Evolutionary conservation across 1,140 invertebrate species (phyloP).

Genomic region (Bombus consobrinus): DNA sequence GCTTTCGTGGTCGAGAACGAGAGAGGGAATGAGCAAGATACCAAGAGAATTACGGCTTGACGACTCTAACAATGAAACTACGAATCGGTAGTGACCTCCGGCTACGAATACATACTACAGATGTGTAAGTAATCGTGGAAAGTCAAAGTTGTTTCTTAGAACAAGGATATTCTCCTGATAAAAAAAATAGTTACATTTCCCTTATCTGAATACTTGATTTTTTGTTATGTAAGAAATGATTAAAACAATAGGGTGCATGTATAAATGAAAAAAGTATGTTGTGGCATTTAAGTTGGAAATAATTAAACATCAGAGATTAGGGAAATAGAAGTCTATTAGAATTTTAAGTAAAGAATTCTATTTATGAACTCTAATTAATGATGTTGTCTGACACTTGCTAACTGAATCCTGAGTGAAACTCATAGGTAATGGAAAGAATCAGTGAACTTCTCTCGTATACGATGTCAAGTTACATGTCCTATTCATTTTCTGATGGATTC

Average conservation of each 20-base stretch:
- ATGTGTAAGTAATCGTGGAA: background rate
- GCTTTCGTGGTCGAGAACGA: too few species aligned
- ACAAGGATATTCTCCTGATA: background rate
- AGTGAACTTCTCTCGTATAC: background rate
- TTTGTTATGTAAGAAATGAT: background rate
- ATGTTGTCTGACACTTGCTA: background rate
- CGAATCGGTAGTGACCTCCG: background rate
- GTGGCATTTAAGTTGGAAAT: background rate
- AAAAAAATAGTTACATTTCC: background rate
- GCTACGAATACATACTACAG: background rate
- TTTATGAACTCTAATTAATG: background rate
- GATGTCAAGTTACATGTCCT: too few species aligned
- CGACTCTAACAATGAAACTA: background rate
- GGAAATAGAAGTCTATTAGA: background rate
- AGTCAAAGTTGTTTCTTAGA: background rate
- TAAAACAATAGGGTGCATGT: too few species aligned
- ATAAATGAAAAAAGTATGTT: too few species aligned
- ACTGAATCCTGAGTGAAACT: background rate
- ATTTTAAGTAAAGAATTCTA: background rate
- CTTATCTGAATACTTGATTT: background rate
- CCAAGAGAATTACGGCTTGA: background rate
- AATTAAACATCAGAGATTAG: background rate
- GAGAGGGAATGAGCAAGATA: background rate
- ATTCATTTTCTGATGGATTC: too few species aligned
- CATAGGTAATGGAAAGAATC: background rate